Percentiles rank a stretch among this genome's conserved stretches.
Conservation (phyloP, 2,113 vertebrate genomes). For the Aythya baeri region DNA sequence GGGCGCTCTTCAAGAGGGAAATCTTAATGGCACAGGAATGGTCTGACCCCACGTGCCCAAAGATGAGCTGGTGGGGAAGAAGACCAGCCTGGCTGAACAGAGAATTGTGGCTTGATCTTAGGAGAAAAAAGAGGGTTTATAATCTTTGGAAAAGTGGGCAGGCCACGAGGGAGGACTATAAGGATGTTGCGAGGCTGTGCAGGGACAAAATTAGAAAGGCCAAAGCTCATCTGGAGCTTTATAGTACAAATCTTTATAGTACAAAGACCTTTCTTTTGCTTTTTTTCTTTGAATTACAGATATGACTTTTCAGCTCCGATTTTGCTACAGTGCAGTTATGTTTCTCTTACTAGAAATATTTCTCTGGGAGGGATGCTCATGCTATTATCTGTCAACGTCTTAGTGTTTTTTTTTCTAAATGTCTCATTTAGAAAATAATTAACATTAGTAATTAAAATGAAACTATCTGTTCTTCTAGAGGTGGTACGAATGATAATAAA, state of each 20-base stretch:
- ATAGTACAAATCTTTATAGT: neutral
- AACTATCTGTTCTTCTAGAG: neutral
- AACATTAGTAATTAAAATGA: neutral
- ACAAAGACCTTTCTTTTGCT: neutral
- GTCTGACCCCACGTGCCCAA: no score
- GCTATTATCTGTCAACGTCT: neutral
- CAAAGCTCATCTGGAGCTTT: no score
- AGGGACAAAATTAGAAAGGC: no score
- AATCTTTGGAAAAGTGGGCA: no score
- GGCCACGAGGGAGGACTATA: no score
- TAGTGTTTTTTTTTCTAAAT: neutral
- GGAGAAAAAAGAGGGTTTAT: no score
- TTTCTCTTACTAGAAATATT: neutral
- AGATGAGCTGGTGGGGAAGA: no score
- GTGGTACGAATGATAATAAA: neutral
- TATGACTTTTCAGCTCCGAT: neutral
- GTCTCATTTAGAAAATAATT: slow-evolving; percentile 6
- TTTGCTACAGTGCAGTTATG: neutral
- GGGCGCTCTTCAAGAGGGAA: no score
- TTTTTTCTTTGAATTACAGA: neutral
- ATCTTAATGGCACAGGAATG: no score
- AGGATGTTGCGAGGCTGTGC: no score
- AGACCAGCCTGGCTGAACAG: no score
- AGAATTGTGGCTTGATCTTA: no score
- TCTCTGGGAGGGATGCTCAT: neutral